Evolutionary conservation across 2,113 vertebrate species (phyloP).

Genomic region (Eudyptes chrysolophus): DNA sequence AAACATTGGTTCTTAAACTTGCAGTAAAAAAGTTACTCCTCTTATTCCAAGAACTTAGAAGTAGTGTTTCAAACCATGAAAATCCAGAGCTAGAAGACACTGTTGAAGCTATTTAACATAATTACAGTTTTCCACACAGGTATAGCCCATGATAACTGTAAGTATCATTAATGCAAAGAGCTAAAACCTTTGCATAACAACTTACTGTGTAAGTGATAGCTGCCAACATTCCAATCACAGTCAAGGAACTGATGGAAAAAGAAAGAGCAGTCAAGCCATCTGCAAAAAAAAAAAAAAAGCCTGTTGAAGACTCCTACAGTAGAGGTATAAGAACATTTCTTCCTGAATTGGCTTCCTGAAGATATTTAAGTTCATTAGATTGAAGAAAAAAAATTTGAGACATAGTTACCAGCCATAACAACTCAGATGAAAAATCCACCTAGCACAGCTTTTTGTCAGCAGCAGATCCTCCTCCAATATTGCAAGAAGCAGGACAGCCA

Average conservation of each 20-base stretch:
- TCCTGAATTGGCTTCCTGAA: neutral
- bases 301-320: neutral
- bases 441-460: neutral
- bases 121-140: neutral
- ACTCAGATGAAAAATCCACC: neutral
- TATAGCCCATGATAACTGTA: accelerated
- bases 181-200: neutral
- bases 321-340: neutral
- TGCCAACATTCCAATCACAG: constrained; percentile 98
- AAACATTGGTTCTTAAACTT: neutral
- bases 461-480: neutral
- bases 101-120: neutral
- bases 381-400: neutral
- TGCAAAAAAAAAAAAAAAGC: constrained; percentile 58
- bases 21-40: neutral
- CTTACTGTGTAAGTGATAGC: constrained; percentile 98
- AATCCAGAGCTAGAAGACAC: neutral
- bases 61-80: neutral
- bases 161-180: neutral
- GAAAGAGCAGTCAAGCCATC: constrained; percentile 93
- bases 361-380: neutral
- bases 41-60: neutral
- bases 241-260: constrained; percentile 97
- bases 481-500: neutral
- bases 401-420: neutral